Base-by-base conservation (phyloP, 64 coral and sea anemone species). In the Catalaphyllia jardinei region DNA sequence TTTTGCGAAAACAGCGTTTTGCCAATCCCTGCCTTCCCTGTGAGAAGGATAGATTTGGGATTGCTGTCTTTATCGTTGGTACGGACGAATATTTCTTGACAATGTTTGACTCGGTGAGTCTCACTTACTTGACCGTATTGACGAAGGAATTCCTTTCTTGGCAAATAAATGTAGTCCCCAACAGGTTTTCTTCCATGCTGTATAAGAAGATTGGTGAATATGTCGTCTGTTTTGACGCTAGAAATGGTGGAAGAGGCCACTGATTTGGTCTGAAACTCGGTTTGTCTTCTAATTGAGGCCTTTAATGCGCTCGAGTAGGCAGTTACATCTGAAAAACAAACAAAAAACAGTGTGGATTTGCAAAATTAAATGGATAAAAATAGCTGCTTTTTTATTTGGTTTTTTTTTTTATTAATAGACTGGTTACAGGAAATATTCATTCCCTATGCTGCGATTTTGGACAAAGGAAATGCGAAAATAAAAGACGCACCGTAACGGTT, bases 1-100 rank as follows among this genome's bases (percentile, higher is more conserved):
- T 87, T 87, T 57, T 74, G 64, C 27, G 59, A 87, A 74, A 87
- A 87, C 10, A 87, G 63, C 12, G 84, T 52, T 50, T 87, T 87
- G 10, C 84, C 84, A 25, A 87, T 87, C 20, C 69, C 84, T 72
- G 84, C 61, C n/a, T 87, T 87, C 2, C 84, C 84, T 4, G 72
- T 57, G 84, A 87, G 29, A 52, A 87, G 84, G 51, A 87, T 73
- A 8, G 67, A 28, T 27, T 50, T 87, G 18, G 64, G 62, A 49
- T 86, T 86, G 17, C 10, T n/a, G 4, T 69, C 22, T 1, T n/a
- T 0, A 12, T 29, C 15, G 22, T 17, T 83, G 29, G 27, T 24
- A 2, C 24, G 28, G 9, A 29, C 6, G n/a, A 87, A 87, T 29
- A 87, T 87, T 42, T 87, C 84, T 57, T 74, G 64, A 65, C 46